Conservation (phyloP, 2,797 vertebrate genomes). For the Lagodon rhomboides region DNA sequence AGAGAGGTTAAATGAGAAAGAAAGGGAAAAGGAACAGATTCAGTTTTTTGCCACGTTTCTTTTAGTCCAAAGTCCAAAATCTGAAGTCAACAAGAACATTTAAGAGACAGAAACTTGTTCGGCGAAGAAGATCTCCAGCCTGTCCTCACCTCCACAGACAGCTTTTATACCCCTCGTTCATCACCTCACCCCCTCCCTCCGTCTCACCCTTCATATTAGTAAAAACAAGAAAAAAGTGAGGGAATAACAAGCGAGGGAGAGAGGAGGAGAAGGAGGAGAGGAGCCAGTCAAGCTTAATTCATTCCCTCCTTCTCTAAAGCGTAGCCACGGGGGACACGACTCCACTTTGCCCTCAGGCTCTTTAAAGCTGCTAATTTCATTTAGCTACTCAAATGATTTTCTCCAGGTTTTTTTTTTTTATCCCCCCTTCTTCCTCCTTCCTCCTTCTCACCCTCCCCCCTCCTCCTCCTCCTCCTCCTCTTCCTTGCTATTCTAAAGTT, state of each 20-base stretch:
- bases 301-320: conserved; percentile 82
- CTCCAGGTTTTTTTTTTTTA: not conserved
- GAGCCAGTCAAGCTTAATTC: conserved; percentile 86
- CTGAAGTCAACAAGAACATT: not conserved
- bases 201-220: conserved; percentile 74
- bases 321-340: conserved; percentile 89
- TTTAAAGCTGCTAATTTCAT: conserved; percentile 89
- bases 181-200: conserved; percentile 38
- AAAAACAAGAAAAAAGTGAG: conserved; percentile 75
- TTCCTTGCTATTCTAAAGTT: conserved; percentile 41
- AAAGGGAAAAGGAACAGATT: not conserved
- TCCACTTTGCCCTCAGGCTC: conserved; percentile 89
- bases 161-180: conserved; percentile 78
- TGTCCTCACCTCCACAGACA: conserved; percentile 48
- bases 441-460: conserved; percentile 11
- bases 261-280: conserved; percentile 48
- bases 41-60: conserved; percentile 4
- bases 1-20: not conserved
- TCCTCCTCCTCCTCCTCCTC: conserved; percentile 2
- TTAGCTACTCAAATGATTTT: conserved; percentile 87
- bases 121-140: conserved; percentile 1
- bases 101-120: not conserved
- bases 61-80: conserved; percentile 7
- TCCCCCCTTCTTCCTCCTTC: not conserved
- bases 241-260: conserved; percentile 32